phyloP scores from a whole-genome alignment of 2,888 invertebrate species.

The Cerceris rybyensis region DNA sequence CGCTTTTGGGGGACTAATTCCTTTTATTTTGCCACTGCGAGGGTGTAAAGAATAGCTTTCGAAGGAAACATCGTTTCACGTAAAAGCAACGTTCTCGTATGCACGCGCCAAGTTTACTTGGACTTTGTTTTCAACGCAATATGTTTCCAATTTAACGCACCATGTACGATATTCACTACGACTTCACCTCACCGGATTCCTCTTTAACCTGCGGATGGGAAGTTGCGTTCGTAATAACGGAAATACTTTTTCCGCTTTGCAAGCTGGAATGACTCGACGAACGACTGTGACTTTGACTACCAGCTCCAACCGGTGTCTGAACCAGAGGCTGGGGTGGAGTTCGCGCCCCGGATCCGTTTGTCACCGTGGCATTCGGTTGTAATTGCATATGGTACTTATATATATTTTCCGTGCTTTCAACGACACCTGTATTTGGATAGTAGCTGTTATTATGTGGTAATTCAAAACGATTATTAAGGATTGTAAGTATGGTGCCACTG shows the following conservation, averaged over 20 bases:
- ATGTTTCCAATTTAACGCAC: conserved; percentile 16
- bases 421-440: conserved; percentile 85
- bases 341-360: conserved; percentile 84
- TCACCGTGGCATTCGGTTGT: conserved; percentile 84
- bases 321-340: conserved; percentile 87
- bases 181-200: conserved; percentile 66
- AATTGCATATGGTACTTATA: conserved; percentile 93
- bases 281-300: conserved; percentile 84
- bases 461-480: background rate
- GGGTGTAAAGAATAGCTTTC: conserved; percentile 35
- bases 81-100: conserved; percentile 29
- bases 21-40: conserved; percentile 36
- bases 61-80: conserved; percentile 34
- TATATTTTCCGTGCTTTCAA: conserved; percentile 91
- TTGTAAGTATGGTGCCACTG: background rate
- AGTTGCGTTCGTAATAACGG: conserved; percentile 65
- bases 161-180: conserved; percentile 66
- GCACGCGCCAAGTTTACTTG: conserved; percentile 17
- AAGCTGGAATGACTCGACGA: conserved; percentile 85
- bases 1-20: conserved; percentile 44
- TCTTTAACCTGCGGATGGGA: conserved; percentile 73
- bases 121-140: conserved; percentile 14
- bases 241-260: conserved; percentile 77
- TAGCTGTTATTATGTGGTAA: too few species aligned
- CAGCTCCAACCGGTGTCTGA: conserved; percentile 86